Conservation (phyloP, 2,888 invertebrate species). For the Ctenicera cuprea region DNA sequence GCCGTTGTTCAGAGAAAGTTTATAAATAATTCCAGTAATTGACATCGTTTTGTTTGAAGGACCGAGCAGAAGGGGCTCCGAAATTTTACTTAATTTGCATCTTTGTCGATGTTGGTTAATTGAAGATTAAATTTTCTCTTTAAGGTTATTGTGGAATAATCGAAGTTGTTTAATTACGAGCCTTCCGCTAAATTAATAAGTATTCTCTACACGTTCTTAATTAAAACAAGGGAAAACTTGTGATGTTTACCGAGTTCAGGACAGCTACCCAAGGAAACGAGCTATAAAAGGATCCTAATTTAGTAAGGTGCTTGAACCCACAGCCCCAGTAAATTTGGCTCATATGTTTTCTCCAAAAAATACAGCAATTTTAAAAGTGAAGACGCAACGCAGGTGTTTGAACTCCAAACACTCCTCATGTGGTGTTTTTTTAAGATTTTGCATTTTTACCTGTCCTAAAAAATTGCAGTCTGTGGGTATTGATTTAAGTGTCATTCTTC, state of each 20-base stretch:
- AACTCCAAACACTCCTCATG: background rate
- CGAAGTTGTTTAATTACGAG: slow-evolving; percentile 6
- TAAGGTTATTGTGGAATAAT: background rate
- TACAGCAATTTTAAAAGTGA: slow-evolving; percentile 10
- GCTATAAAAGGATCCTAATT: background rate
- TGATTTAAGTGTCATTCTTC: too few species aligned
- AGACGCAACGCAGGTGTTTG: slow-evolving; percentile 11
- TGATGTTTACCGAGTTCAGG: background rate
- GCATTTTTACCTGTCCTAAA: background rate
- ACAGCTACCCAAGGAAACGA: background rate
- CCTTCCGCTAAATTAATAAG: too few species aligned
- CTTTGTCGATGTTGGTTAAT: background rate
- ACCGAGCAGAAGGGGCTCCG: background rate
- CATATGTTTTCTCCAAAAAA: background rate
- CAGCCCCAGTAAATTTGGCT: slow-evolving; percentile 30
- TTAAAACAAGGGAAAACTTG: background rate
- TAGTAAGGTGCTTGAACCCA: slow-evolving; percentile 27
- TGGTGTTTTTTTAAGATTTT: background rate
- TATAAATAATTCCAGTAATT: slow-evolving; percentile 9
- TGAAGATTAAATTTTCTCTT: background rate
- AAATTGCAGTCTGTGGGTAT: slow-evolving; percentile 1
- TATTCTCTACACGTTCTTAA: background rate
- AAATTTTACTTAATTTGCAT: slow-evolving; percentile 1
- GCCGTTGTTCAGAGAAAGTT: slow-evolving; percentile 8
- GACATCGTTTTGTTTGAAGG: slow-evolving; percentile 10